phyloP scores from a whole-genome alignment of 2,888 invertebrate genomes.

The Heliconius ismenius region DNA sequence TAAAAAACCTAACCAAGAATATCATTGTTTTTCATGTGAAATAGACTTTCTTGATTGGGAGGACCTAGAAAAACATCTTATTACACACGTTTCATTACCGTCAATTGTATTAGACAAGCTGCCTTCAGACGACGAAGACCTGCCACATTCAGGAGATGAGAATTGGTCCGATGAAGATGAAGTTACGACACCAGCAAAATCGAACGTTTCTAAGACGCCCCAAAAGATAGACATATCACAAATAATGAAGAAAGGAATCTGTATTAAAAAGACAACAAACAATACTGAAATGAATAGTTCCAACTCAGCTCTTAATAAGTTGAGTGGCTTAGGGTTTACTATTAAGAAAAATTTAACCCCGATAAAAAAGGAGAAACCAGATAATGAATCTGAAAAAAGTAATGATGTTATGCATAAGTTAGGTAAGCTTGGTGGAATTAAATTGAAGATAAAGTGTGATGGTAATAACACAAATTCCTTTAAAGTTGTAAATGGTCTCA shows the following conservation, averaged over 20 bases:
- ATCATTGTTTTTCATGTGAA: constrained; percentile 78
- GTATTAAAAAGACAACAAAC: constrained; percentile 61
- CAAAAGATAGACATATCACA: constrained; percentile 74
- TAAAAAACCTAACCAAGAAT: constrained; percentile 68
- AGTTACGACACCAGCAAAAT: constrained; percentile 50
- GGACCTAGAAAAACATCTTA: constrained; percentile 77
- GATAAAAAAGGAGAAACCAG: constrained; percentile 66
- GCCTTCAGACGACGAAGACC: constrained; percentile 79
- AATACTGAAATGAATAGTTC: constrained; percentile 56
- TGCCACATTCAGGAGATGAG: constrained; percentile 67
- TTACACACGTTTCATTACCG: constrained; percentile 82
- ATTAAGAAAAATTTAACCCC: constrained; percentile 71
- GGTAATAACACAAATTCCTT: constrained; percentile 68
- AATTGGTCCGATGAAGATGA: constrained; percentile 76
- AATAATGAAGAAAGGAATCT: constrained; percentile 68
- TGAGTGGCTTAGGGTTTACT: constrained; percentile 74
- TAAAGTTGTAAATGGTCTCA: constrained; percentile 74
- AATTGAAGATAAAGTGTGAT: constrained; percentile 74
- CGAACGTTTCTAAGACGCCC: constrained; percentile 56
- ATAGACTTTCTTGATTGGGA: constrained; percentile 73
- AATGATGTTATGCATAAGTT: constrained; percentile 68
- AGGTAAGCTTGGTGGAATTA: constrained; percentile 73
- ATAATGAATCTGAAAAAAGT: constrained; percentile 49
- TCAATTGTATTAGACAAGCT: constrained; percentile 73
- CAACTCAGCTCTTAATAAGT: constrained; percentile 66